Conservation (phyloP, 1,140 invertebrate species). For the Drosophila repleta region DNA sequence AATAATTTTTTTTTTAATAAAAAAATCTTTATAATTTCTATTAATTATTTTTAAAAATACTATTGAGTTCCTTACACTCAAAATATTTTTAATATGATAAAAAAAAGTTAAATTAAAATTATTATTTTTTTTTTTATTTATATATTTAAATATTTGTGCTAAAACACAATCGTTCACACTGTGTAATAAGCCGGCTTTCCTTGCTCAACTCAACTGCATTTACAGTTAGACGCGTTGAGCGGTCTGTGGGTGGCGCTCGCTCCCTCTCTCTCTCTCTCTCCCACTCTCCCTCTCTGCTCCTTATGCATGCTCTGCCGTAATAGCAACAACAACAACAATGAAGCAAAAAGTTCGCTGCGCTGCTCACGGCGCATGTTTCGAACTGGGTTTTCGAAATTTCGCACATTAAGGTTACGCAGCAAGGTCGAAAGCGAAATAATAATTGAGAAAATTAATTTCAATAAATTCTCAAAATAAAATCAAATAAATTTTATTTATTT, state of each 20-base stretch:
- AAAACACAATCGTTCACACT: no score
- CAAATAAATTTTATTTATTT: no score
- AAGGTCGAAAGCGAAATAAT: conserved; percentile 1
- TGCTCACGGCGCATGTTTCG: conserved; percentile 30
- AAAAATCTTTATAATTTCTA: no score
- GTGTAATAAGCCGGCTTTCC: conserved; percentile 48
- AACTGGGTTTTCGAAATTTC: conserved; percentile 10
- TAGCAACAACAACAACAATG: conserved; percentile 6
- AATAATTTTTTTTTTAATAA: no score
- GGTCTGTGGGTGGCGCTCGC: conserved; percentile 5
- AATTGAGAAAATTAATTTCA: neutral
- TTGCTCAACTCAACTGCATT: conserved; percentile 31
- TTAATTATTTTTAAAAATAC: no score
- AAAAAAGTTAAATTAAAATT: no score
- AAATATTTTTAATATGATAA: no score
- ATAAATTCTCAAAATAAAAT: neutral
- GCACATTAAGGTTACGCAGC: conserved; percentile 25
- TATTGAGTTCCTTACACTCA: no score
- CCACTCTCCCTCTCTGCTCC: neutral
- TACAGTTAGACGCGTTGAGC: neutral
- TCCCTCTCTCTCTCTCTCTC: conserved; percentile 5
- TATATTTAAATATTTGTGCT: neutral
- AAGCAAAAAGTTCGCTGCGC: neutral
- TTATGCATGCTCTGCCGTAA: neutral
- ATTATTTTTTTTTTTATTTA: no score